Base-by-base conservation (phyloP, 92 coral and sea anemone species). In the Micromussa lordhowensis region DNA sequence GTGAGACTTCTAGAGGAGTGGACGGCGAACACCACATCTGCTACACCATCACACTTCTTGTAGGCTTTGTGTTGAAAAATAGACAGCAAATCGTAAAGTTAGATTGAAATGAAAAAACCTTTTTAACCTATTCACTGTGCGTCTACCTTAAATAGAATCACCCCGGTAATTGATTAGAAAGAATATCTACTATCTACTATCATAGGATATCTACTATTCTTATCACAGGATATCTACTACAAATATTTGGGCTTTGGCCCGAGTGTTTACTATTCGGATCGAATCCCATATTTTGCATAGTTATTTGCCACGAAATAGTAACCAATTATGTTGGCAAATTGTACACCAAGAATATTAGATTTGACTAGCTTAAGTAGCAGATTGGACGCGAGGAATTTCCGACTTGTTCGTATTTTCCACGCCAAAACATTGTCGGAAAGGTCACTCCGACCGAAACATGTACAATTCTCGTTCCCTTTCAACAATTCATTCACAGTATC, bases 11-110 rank as follows among this genome's bases (percentile, higher is more conserved):
- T 85, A 28, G 96, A 88, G 6, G 97, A 90, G 51, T 96, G 97
- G 64, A 96, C 77, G 36, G 95, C 92, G 80, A 96, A 89, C 44
- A 87, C 91, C 30, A 94, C 81, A 51, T 96, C 99, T 58, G 84
- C 92, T 77, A 86, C 53, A 1, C 89, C 89, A 21, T 77, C 77
- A 64, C 89, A 86, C 49, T 86, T 63, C 18, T 64, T 76, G 83
- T 44, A 77, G 49, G 66, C 89, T 86, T 36, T 4, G 15, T 13
- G 51, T 34, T 73, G 57, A 76, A 77, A 64, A 82, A n/a, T 19
- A 29, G 0, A 63, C 11, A 63, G n/a, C 69, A 63, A 16, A 66
- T 26, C 9, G 71, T n/a, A n/a, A 66, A 10, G 71, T 66, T 66
- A 63, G 29, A 22, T 58, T 58, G 64, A 58, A 58, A 58, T 58